A percentile compares a stretch with the other conserved stretches of the same genome.
phyloP scores from a whole-genome alignment of 2,888 invertebrate genomes.

The Pristionchus exspectatus region DNA sequence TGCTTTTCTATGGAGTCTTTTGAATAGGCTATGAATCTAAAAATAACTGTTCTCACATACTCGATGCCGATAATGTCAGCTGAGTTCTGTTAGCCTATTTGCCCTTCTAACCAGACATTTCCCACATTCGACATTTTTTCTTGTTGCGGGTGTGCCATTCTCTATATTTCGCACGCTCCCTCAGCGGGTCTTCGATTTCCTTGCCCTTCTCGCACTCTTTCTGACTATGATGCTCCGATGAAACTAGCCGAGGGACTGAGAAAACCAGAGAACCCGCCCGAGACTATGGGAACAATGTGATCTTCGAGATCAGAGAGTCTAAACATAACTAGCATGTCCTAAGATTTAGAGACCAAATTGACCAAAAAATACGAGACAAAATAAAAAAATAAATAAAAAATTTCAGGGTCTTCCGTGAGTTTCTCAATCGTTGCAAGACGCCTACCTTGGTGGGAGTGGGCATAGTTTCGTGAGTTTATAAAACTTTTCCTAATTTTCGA shows the following conservation, averaged over 20 bases:
- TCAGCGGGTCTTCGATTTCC: neutral
- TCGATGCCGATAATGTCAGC: neutral
- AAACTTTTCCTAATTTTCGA: neutral
- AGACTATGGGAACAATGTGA: neutral
- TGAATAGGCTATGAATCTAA: neutral
- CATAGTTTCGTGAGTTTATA: neutral
- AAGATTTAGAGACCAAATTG: too few species aligned
- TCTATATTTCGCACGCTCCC: too few species aligned
- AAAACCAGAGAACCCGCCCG: neutral
- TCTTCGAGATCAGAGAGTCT: neutral
- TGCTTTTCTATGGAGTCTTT: too few species aligned
- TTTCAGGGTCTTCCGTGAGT: slow-evolving; percentile 3
- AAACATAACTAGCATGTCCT: neutral
- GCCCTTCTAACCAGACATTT: neutral
- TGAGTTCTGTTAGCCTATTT: slow-evolving; percentile 6
- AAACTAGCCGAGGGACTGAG: neutral
- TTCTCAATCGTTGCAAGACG: neutral
- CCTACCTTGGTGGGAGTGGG: neutral
- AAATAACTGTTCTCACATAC: neutral
- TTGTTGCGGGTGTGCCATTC: neutral
- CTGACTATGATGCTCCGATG: neutral
- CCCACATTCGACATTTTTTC: neutral
- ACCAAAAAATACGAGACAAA: too few species aligned
- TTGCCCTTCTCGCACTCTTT: neutral
- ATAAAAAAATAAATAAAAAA: neutral